Percentiles rank a stretch among this genome's conserved stretches.
Evolutionary conservation across 2,797 vertebrate genomes (phyloP).

Genomic region (Pseudochirops corinnae): DNA sequence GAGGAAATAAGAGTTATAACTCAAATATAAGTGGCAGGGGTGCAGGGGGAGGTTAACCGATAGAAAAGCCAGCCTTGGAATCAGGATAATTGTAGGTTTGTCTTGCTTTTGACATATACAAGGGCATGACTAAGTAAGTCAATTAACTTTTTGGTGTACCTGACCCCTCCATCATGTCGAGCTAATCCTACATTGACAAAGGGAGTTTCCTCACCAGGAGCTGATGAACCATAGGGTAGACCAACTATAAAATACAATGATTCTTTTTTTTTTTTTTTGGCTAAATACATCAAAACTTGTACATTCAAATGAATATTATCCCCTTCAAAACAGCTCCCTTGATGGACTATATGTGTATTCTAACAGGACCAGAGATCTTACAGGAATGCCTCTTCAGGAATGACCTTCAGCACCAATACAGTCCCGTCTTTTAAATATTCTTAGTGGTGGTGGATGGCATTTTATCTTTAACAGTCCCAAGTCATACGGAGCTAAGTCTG

Average conservation of each 20-base stretch:
- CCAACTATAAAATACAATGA: not conserved
- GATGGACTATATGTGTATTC: slow-evolving; percentile 37
- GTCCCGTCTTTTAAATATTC: not conserved
- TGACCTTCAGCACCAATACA: slow-evolving; percentile 12
- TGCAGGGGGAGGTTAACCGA: not conserved
- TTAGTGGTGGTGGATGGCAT: slow-evolving; percentile 28
- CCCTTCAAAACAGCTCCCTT: slow-evolving; percentile 13
- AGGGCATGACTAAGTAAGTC: not conserved
- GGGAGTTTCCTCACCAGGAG: not conserved
- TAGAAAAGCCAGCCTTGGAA: not conserved
- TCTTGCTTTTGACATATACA: not conserved
- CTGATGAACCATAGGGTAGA: not conserved
- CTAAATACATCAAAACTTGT: not conserved
- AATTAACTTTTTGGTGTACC: not conserved
- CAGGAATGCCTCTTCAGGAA: not conserved
- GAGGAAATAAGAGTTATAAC: not conserved
- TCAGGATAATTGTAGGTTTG: not conserved
- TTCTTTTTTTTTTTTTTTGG: not conserved
- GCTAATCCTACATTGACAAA: not conserved
- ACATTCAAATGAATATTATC: not conserved
- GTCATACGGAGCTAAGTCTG: slow-evolving; percentile 13
- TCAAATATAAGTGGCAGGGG: not conserved
- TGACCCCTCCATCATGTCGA: not conserved
- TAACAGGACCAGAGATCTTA: slow-evolving; percentile 13
- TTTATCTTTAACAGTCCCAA: slow-evolving; percentile 7